Evolutionary conservation across 2,797 vertebrate genomes (phyloP), one percentile per base, ranked within the genome.

Genomic region (Tinamus major): DNA sequence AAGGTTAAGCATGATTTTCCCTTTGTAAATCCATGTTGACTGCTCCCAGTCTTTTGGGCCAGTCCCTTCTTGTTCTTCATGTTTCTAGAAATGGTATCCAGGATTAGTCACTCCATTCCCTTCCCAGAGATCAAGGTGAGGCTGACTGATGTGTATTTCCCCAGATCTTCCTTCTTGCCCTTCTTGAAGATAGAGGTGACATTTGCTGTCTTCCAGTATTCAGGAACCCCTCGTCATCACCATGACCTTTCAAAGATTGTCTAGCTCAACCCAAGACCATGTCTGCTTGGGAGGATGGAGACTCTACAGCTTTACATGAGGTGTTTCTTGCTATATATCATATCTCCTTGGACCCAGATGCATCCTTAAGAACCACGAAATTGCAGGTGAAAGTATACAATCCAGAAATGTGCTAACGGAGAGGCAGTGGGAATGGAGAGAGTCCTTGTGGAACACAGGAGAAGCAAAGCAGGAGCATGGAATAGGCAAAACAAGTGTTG

Each of bases 71-170:
- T 85, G n/a, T 35, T 29, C 87, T 85, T 79, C 56, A 13, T 48
- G 9, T 82, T n/a, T 71, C 88, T 71, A 42, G 74, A 64, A 10
- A 21, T 17, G 35, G 33, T 85, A 89, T 92, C 70, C 51, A 69
- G 35, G 46, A 87, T 46, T 51, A 77, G 79, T 93, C 77, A 10
- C 39, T 80, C 1, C 0, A 10, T 39, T 8, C 6, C 64, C 84
- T 62, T 91, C 31, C 48, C 9, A 59, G 42, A 16, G 20, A 15
- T 21, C 17, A 31, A 68, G 26, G 39, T 62, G 41, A 81, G 20
- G 27, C 31, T 71, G 42, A 44, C 23, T 80, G 82, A 7, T 13
- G 7, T 85, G 42, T 72, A 23, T 18, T 46, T 92, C 46, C 51
- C 82, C 58, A 92, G 62, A 48, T 26, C 7, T 75, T 49, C 5